These are phyloP conservation scores for Dasypolia templi DNA, from an alignment of 2,888 invertebrate species.

Conservation along the genomic window DNA sequence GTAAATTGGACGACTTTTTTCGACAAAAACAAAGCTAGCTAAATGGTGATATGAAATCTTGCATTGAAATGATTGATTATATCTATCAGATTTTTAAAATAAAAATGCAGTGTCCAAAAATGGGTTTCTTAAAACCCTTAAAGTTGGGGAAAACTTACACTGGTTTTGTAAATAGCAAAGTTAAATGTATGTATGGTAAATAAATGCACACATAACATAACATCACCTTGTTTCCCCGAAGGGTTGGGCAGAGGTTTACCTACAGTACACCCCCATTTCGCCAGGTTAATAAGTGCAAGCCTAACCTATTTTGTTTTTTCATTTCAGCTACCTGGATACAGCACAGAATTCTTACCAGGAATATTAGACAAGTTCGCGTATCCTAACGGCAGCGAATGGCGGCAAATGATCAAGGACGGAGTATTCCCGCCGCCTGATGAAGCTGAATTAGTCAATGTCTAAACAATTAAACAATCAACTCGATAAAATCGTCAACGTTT, in stretches of 20 bases:
- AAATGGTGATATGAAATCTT: no score
- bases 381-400: conserved; percentile 95
- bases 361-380: conserved; percentile 93
- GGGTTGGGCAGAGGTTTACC: no score
- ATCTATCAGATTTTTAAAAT: no score
- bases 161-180: background rate
- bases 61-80: no score
- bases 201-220: no score
- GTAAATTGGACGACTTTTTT: no score
- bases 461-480: conserved; percentile 35
- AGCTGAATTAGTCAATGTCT: conserved; percentile 82
- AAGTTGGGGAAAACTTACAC: background rate
- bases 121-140: background rate
- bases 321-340: conserved; percentile 94
- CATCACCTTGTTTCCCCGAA: no score
- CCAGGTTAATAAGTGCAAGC: no score
- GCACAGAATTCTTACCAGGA: conserved; percentile 93
- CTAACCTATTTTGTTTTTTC: conserved; percentile 23
- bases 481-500: no score
- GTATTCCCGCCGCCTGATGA: conserved; percentile 89
- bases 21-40: no score
- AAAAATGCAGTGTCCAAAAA: background rate
- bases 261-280: no score
- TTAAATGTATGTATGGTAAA: no score
- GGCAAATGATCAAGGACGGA: conserved; percentile 91